Conservation (phyloP, 1,140 invertebrate species). For the Brachystomella parvula region DNA sequence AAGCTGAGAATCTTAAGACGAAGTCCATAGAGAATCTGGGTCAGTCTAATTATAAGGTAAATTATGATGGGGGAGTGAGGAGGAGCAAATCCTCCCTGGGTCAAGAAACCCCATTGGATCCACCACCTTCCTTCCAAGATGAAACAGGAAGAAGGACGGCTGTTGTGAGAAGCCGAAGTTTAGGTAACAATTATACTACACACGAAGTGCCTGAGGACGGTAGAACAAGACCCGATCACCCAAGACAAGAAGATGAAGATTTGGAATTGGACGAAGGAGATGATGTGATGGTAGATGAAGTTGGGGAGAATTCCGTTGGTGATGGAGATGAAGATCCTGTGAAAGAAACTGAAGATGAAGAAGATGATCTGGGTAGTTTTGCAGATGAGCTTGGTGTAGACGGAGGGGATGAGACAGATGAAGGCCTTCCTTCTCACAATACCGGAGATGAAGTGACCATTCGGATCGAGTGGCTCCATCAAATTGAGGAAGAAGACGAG, state of each 20-base stretch:
- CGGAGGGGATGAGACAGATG: neutral
- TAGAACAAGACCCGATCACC: neutral
- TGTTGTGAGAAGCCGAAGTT: neutral
- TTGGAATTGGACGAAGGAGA: constrained; percentile 53
- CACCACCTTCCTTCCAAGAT: neutral
- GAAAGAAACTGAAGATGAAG: neutral
- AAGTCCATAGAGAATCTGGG: neutral
- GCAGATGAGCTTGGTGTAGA: constrained; percentile 7
- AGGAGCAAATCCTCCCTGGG: neutral
- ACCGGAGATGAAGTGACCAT: constrained; percentile 2
- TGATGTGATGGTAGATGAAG: constrained; percentile 58
- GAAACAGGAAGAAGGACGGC: neutral
- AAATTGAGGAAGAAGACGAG: constrained; percentile 16
- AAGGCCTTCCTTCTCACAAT: neutral
- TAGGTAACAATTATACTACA: neutral
- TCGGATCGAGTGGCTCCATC: constrained; percentile 17
- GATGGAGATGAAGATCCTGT: constrained; percentile 6
- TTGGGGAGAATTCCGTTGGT: neutral
- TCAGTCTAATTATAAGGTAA: no score
- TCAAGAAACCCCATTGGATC: neutral
- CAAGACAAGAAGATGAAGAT: neutral
- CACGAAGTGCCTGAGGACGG: neutral
- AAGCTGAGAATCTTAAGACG: neutral
- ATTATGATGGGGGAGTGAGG: neutral
- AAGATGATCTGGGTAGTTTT: constrained; percentile 7